A percentile compares a stretch with the other conserved stretches of the same genome.
phyloP scores from a whole-genome alignment of 2,113 vertebrate genomes.

The Micromys minutus region DNA sequence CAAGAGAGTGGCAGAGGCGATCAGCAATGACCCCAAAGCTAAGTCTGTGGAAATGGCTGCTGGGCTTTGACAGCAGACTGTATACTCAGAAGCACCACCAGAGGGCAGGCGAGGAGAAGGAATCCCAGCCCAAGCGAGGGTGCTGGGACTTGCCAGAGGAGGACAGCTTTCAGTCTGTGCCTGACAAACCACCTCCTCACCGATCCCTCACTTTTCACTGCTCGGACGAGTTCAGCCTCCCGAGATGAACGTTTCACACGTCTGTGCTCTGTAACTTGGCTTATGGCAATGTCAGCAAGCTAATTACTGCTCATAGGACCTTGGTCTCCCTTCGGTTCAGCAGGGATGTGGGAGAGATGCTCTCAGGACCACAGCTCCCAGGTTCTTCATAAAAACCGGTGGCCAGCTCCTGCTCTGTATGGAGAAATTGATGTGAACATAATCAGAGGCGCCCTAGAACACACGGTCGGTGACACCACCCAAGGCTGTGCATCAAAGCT shows the following conservation, averaged over 20 bases:
- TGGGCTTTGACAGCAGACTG: not conserved
- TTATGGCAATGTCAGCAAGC: not conserved
- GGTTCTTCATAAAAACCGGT: not conserved
- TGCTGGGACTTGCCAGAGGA: not conserved
- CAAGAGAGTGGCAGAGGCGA: not conserved
- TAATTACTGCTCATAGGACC: accelerated
- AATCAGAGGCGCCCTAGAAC: not conserved
- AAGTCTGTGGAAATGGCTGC: not conserved
- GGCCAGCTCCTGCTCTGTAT: not conserved
- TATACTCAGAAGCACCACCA: conserved; percentile 58
- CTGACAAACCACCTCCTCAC: not conserved
- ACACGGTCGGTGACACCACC: not conserved
- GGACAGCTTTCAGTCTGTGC: not conserved
- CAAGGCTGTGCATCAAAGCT: not conserved
- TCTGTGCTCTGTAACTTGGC: not conserved
- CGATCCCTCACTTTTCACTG: not conserved
- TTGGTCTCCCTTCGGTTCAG: not conserved
- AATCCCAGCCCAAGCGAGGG: not conserved
- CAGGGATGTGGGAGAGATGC: not conserved
- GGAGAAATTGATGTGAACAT: not conserved
- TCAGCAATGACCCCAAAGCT: conserved; percentile 6
- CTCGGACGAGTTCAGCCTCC: not conserved
- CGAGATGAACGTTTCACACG: not conserved
- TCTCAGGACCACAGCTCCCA: not conserved
- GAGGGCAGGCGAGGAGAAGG: conserved; percentile 85